Conservation (phyloP, 2,888 invertebrate genomes). For the Cephus pulcher region DNA sequence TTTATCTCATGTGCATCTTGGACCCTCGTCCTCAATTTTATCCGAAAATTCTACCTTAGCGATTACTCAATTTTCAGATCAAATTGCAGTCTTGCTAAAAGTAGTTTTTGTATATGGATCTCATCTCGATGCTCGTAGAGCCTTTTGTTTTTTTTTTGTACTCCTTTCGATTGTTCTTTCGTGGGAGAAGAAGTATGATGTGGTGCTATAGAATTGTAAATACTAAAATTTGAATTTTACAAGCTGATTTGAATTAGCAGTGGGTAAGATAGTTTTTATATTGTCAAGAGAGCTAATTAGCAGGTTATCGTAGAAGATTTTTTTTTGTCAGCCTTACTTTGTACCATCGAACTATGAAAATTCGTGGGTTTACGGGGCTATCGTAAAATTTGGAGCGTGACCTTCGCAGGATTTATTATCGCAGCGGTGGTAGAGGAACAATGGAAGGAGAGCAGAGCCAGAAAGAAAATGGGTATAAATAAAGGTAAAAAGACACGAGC, state of each 20-base stretch:
- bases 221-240: neutral
- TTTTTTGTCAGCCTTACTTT: conserved; percentile 38
- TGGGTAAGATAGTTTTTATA: neutral
- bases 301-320: conserved; percentile 19
- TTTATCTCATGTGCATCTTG: too few species aligned
- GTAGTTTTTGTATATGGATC: neutral
- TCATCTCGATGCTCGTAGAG: neutral
- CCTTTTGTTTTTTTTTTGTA: neutral
- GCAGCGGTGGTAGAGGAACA: neutral
- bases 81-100: neutral
- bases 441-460: neutral
- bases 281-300: conserved; percentile 26
- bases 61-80: neutral
- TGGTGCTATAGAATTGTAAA: neutral
- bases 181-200: neutral
- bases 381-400: conserved; percentile 7
- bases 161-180: neutral
- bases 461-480: neutral
- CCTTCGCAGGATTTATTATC: neutral
- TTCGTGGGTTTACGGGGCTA: conserved; percentile 2
- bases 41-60: too few species aligned
- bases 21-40: too few species aligned
- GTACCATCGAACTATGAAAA: neutral
- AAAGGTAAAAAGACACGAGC: neutral
- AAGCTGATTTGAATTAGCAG: neutral